These are phyloP conservation scores for Scaptomyza caliginosa DNA, from an alignment of 2,888 invertebrate genomes.

Conservation along the genomic window DNA sequence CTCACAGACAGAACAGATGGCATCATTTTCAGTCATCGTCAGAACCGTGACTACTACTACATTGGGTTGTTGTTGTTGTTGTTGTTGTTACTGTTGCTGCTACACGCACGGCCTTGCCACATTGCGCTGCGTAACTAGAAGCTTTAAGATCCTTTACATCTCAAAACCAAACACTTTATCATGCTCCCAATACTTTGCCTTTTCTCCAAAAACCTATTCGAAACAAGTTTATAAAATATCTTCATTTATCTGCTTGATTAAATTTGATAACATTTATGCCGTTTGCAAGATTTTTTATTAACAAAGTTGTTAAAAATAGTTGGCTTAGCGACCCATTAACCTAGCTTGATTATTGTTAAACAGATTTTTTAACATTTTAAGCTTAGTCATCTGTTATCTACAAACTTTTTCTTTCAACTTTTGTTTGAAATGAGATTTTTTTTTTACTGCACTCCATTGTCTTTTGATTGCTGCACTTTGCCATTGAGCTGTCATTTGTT, in stretches of 20 bases:
- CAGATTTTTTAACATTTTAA: too few species aligned
- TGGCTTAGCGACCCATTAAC: background rate
- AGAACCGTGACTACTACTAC: constrained; percentile 15
- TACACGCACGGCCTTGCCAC: constrained; percentile 29
- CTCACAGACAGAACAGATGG: constrained; percentile 52
- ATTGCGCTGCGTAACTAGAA: constrained; percentile 15
- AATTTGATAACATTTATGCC: background rate
- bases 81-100: constrained; percentile 2
- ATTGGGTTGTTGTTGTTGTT: constrained; percentile 5
- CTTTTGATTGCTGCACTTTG: too few species aligned
- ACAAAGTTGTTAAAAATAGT: background rate
- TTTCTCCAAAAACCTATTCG: background rate
- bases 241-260: background rate
- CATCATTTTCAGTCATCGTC: constrained; percentile 49
- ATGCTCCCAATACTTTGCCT: too few species aligned
- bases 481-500: constrained; percentile 62
- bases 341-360: too few species aligned
- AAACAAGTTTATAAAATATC: constrained; percentile 5
- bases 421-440: background rate
- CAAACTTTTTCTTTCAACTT: too few species aligned
- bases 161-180: too few species aligned
- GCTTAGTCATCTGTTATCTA: too few species aligned
- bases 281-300: background rate
- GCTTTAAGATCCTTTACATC: background rate
- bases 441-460: background rate